Base-by-base conservation (phyloP, 92 coral and sea anemone species). In the Zoanthus solanderi region DNA sequence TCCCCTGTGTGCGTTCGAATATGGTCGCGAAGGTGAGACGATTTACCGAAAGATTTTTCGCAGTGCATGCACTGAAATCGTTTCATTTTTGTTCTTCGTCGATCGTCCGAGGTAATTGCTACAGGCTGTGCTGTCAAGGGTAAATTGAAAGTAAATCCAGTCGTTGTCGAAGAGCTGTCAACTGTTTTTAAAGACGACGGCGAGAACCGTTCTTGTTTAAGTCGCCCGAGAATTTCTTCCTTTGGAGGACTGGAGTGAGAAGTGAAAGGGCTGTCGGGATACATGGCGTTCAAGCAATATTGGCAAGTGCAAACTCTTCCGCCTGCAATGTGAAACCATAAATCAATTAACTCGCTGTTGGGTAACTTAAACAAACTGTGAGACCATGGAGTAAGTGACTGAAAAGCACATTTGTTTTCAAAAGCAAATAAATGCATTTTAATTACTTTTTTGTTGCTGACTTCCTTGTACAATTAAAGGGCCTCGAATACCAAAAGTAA, bases 11-110 rank as follows among this genome's bases (percentile, higher is more conserved):
- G 99, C 6, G 99, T 97, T 74, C 99, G 94, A 79, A 97, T 97
- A 87, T 97, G 99, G 77, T 97, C 99, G 30, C 99, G 98, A 85
- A 97, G 96, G 80, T 97, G 99, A 71, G 99, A 97, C 5, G 99
- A 97, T 86, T 97, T 97, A 2, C 99, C 99, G 80, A 97, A 97
- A 31, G 99, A 97, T 58, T 97, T 97, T 52, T 97, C 99, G 88
- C 99, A 97, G 74, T 97, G 99, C 90, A 94, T 90, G 71, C 99
- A 97, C 78, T 94, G 99, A 87, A 97, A 97, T 31, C 99, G 96
- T 71, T 97, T 97, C 94, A 88, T 94, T 79, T 96, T 93, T 71
- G 91, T 89, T 32, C 96, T 89, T 75, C 95, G 87, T 29, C 93
- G 94, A 13, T 93, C 98, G 11, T 94, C 97, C 28, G 96, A 60